Conservation (phyloP, 2,888 invertebrate species). For the Caenorhabditis doughertyi region DNA sequence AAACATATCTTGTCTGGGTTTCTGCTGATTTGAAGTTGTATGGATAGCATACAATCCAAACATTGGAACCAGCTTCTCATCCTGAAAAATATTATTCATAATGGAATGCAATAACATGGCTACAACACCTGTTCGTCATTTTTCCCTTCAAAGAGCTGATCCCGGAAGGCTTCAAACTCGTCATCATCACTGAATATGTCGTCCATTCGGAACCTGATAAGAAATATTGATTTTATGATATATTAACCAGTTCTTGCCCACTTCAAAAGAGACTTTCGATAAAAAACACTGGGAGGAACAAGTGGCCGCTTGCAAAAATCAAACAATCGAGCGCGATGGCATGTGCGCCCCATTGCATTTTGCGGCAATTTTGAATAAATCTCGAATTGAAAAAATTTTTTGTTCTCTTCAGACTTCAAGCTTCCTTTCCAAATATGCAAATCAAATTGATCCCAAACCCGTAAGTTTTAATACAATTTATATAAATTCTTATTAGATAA, state of each 20-base stretch:
- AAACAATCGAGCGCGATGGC: conserved; percentile 3
- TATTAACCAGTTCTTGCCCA: conserved; percentile 3
- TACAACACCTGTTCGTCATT: conserved; percentile 3
- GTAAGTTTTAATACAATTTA: conserved; percentile 8
- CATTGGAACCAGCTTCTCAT: conserved; percentile 38
- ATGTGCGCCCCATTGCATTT: conserved; percentile 28
- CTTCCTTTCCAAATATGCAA: conserved; percentile 17
- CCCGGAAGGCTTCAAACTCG: conserved; percentile 42
- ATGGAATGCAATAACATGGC: neutral
- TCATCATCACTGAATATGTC: conserved; percentile 65
- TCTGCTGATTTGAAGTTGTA: conserved; percentile 6
- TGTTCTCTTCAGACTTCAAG: neutral
- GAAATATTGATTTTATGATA: conserved; percentile 10
- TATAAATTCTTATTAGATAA: neutral
- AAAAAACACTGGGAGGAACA: neutral
- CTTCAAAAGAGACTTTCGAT: neutral
- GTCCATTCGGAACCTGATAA: too few species aligned
- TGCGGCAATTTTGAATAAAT: conserved; percentile 29
- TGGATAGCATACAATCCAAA: conserved; percentile 52
- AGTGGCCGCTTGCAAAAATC: conserved; percentile 12
- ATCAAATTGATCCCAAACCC: conserved; percentile 24
- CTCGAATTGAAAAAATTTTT: neutral
- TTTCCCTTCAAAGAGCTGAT: conserved; percentile 23
- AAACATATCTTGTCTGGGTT: conserved; percentile 44
- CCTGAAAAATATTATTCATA: conserved; percentile 4